Evolutionary conservation across 2,797 vertebrate species (phyloP), one percentile per base, ranked within the genome.

Genomic region (Liasis olivaceus): DNA sequence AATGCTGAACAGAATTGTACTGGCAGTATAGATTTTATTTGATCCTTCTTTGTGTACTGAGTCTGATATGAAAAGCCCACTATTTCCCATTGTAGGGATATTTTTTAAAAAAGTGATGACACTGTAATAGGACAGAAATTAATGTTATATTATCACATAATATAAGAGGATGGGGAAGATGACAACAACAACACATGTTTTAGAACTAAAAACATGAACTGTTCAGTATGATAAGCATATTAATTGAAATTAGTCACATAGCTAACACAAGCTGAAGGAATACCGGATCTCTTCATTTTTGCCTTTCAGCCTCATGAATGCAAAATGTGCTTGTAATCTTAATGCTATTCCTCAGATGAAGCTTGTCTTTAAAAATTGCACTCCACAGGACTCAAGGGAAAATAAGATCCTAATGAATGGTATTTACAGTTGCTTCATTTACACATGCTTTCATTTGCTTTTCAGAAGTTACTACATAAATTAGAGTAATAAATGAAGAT

Each of bases 251-350:
- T 95, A 98, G 97, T 98, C 97, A 96, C 96, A 97, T 95, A 96
- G 96, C 95, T 96, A 97, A 97, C 97, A 96, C 92, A 95, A 97
- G 95, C 96, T 96, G 95, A 97, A 97, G 96, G 96, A 97, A 97
- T 92, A 96, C 93, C 92, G 94, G 96, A 97, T 96, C 95, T 94
- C 96, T 98, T 97, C 95, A 89, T 95, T 97, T 96, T 96, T 97
- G 95, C 97, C 96, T 97, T 97, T 97, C 96, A 87, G 95, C 96
- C 94, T 98, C 97, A 97, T 98, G 97, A 98, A 98, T 98, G 97
- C 93, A 97, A 98, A 98, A 97, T 98, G 97, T 95, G 96, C 97
- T 96, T 97, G 96, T 97, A 97, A 98, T 98, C 96, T 97, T 97
- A 98, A 98, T 97, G 97, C 95, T 96, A 94, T 96, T 97, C 96